These are phyloP conservation scores for Indicator maculatus DNA, from an alignment of 2,113 vertebrate genomes.

Conservation along the genomic window DNA sequence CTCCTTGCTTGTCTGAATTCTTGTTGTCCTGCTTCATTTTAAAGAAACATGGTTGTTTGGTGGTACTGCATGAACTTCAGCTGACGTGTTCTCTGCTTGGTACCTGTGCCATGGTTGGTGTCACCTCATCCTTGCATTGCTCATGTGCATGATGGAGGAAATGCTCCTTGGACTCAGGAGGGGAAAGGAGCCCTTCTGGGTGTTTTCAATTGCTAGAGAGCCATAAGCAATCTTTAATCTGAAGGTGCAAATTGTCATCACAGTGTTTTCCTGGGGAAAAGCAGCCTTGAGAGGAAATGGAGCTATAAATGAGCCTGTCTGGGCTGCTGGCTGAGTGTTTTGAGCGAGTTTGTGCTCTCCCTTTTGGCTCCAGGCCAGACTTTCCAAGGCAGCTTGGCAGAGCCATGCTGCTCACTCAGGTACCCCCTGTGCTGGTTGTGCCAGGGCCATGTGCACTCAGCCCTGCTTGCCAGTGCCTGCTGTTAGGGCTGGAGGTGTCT, in stretches of 20 bases:
- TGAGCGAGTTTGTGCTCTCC: neutral
- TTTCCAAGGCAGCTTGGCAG: conserved; percentile 7
- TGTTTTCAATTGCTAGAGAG: neutral
- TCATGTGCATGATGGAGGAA: rapidly evolving
- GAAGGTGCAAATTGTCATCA: conserved; percentile 9
- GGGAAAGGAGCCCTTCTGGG: neutral
- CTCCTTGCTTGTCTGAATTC: neutral
- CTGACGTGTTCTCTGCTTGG: neutral
- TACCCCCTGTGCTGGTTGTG: neutral
- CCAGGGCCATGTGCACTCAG: neutral
- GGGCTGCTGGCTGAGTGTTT: conserved; percentile 13
- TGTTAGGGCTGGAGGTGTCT: neutral
- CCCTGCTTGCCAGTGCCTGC: neutral
- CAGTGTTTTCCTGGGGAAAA: neutral
- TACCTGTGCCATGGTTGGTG: neutral
- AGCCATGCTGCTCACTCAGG: neutral
- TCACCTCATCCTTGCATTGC: neutral
- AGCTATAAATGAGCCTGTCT: conserved; percentile 28
- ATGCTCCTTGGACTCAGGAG: neutral
- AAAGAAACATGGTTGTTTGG: neutral
- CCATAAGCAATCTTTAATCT: neutral
- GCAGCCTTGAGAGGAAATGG: conserved; percentile 9
- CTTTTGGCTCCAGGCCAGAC: neutral
- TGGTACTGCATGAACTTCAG: neutral
- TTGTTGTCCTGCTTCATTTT: neutral